Percentiles rank a stretch among this genome's conserved stretches.
phyloP scores from a whole-genome alignment of 2,113 vertebrate genomes.

The Prolemur simus region DNA sequence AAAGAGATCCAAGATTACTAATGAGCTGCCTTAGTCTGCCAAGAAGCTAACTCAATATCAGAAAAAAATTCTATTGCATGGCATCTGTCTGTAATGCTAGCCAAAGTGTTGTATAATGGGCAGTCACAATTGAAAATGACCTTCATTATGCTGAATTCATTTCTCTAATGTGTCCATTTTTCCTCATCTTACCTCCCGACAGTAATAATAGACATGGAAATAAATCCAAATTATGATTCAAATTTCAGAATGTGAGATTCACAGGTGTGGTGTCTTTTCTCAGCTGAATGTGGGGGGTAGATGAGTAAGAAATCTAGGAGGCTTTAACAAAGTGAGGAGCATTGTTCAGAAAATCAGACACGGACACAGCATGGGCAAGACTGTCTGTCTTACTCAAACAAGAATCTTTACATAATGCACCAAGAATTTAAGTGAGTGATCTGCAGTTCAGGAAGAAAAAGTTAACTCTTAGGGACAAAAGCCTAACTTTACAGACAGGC shows the following conservation, averaged over 20 bases:
- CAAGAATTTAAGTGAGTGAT: conserved; percentile 26
- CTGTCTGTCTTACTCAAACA: conserved; percentile 39
- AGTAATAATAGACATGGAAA: conserved; percentile 65
- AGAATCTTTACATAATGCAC: conserved; percentile 20
- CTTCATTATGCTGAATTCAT: conserved; percentile 75
- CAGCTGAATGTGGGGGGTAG: conserved; percentile 1
- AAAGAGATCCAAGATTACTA: conserved; percentile 71
- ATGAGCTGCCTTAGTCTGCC: conserved; percentile 64
- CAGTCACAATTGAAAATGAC: conserved; percentile 71
- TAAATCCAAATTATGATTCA: conserved; percentile 69
- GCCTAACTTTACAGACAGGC: neutral
- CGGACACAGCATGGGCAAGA: neutral
- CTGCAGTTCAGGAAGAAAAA: conserved; percentile 4
- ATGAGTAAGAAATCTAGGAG: conserved; percentile 52
- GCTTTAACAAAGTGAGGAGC: conserved; percentile 48
- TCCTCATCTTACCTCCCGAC: conserved; percentile 44
- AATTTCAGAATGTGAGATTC: conserved; percentile 62
- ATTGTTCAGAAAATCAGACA: conserved; percentile 57
- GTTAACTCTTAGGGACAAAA: conserved; percentile 41
- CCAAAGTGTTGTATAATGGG: conserved; percentile 69
- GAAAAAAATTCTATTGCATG: conserved; percentile 61
- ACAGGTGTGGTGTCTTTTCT: conserved; percentile 62
- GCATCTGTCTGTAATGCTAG: conserved; percentile 67
- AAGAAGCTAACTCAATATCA: conserved; percentile 67
- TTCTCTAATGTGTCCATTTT: conserved; percentile 72